Base-by-base conservation (phyloP, 2,113 vertebrate genomes). In the Orthonyx spaldingii region DNA sequence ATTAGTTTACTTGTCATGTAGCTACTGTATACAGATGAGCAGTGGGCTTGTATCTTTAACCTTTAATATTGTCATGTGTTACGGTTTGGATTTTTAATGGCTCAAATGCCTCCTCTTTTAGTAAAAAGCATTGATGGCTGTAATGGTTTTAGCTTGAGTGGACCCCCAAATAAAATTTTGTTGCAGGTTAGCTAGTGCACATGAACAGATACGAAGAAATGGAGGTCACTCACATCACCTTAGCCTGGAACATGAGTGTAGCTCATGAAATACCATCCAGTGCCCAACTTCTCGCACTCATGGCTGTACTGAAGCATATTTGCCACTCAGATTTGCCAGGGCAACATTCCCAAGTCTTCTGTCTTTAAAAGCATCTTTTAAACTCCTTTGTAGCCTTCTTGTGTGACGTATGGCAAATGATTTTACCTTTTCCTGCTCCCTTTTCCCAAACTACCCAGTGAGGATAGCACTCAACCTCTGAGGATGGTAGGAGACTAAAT, bases 341-440 rank as follows among this genome's bases (percentile, higher is more conserved):
- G 21, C 21, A 68, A 32, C 33, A 46, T 35, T 52, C 70, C 28
- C 13, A 55, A 13, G 26, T 61, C 2, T 53, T 84, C 35, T 60
- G 37, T 64, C n/a, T 61, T 75, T 50, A 30, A 77, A 20, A 49
- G 17, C 41, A 13, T 63, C 41, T 77, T 70, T 63, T 53, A 47
- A 79, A 83, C 16, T 56, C 11, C 80, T 87, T 59, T 49, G 23
- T 57, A 50, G 30, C 44, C 63, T 87, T 80, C 59, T 90, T 76
- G 24, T 1, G 0, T 80, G 44, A 88, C 0, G 3, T 24, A 63
- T 64, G 33, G 39, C 24, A 87, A 82, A 71, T 64, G 0, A 1
- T 82, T 89, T 81, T 57, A 85, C 53, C 10, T 89, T 53, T 83
- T 68, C 46, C 80, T 61, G 9, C 26, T 53, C 33, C 23, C 4